These are phyloP conservation scores for Bos javanicus DNA, from an alignment of 2,113 vertebrate genomes.

Conservation along the genomic window DNA sequence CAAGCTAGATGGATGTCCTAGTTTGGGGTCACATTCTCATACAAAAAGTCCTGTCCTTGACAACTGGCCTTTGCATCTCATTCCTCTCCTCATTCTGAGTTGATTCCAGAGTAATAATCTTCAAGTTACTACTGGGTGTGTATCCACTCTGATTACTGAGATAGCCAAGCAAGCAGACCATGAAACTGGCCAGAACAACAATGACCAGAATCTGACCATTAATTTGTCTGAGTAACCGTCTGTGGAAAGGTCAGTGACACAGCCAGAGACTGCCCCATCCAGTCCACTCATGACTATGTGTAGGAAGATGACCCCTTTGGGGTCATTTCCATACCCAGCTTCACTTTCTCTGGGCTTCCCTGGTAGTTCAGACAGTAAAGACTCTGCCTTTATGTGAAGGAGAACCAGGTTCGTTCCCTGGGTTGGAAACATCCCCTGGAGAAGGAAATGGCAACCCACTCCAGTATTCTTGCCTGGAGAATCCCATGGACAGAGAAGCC, in stretches of 20 bases:
- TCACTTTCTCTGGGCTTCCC: background rate
- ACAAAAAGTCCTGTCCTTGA: background rate
- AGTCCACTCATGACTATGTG: background rate
- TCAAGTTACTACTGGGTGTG: background rate
- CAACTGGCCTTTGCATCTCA: background rate
- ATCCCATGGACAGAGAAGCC: background rate
- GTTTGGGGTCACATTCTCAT: background rate
- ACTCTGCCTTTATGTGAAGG: background rate
- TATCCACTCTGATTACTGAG: background rate
- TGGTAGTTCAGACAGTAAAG: background rate
- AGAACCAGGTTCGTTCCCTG: background rate
- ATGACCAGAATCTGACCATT: background rate
- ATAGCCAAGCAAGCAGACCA: background rate
- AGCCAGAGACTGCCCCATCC: background rate
- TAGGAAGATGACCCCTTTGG: background rate
- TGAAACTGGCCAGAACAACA: background rate
- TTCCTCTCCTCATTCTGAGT: background rate
- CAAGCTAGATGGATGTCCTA: background rate
- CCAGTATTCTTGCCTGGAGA: background rate
- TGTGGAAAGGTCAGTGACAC: background rate
- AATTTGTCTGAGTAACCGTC: background rate
- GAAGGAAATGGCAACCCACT: background rate
- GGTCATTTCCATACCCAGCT: background rate
- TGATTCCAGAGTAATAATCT: background rate
- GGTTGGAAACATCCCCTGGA: background rate